A percentile compares a stretch with the other conserved stretches of the same genome.
These are phyloP conservation scores for Hestina assimilis DNA, from an alignment of 1,140 invertebrate species.

Conservation along the genomic window DNA sequence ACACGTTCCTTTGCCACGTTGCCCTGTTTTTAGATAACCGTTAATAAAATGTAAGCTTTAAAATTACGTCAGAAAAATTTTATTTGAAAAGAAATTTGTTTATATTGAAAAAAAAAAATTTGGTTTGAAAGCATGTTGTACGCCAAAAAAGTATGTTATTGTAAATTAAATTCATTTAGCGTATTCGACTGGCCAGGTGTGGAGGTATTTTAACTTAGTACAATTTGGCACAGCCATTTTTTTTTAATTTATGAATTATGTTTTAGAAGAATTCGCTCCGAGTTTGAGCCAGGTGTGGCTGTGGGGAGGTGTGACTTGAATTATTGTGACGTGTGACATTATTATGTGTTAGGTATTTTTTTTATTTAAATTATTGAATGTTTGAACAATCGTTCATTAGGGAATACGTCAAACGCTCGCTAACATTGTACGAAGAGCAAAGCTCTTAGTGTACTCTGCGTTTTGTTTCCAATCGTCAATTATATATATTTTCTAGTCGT, in stretches of 20 bases:
- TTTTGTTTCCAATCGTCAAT: too few relatives aligned
- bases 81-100: too few relatives aligned
- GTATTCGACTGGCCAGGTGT: slow-evolving; percentile 17
- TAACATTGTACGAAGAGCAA: too few relatives aligned
- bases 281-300: slow-evolving; percentile 18
- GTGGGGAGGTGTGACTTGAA: slow-evolving; percentile 2
- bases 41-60: slow-evolving; percentile 23
- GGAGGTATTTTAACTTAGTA: slow-evolving; percentile 44
- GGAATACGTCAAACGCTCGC: too few relatives aligned
- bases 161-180: neutral
- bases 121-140: neutral
- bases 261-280: slow-evolving; percentile 22
- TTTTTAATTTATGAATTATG: slow-evolving; percentile 32
- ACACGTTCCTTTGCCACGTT: neutral
- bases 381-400: too few relatives aligned
- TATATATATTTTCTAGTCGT: neutral
- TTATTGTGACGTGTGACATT: too few relatives aligned
- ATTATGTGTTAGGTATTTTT: too few relatives aligned
- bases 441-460: too few relatives aligned
- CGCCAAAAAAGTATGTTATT: slow-evolving; percentile 2
- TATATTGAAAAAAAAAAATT: neutral
- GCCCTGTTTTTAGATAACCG: slow-evolving; percentile 19
- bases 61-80: slow-evolving; percentile 6
- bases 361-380: too few relatives aligned
- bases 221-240: slow-evolving; percentile 55